A percentile compares a stretch with the other conserved stretches of the same genome.
Evolutionary conservation across 2,113 vertebrate genomes (phyloP).

Genomic region (Xenopus tropicalis): DNA sequence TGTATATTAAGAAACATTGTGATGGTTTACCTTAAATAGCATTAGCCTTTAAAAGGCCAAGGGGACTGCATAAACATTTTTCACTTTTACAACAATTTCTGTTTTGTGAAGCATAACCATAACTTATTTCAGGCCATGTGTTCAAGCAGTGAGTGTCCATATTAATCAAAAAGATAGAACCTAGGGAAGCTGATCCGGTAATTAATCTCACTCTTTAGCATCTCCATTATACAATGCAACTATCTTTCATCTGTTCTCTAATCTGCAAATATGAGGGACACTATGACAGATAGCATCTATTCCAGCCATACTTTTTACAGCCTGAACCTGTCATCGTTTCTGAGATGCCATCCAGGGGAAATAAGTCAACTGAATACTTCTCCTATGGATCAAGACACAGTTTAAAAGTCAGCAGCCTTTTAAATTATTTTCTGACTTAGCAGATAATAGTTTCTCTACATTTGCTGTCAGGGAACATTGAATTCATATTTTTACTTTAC

Average conservation of each 20-base stretch:
- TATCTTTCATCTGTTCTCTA: conserved; percentile 1
- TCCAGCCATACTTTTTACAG: background rate
- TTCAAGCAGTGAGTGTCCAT: background rate
- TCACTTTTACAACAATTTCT: background rate
- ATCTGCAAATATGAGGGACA: background rate
- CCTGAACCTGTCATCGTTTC: background rate
- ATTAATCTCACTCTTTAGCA: background rate
- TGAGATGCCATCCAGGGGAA: background rate
- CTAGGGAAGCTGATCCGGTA: background rate
- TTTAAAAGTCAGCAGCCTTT: background rate
- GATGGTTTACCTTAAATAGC: background rate
- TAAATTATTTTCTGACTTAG: conserved; percentile 6
- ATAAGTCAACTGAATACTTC: background rate
- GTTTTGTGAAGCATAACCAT: background rate
- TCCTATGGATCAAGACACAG: background rate
- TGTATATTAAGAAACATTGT: background rate
- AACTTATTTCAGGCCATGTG: background rate
- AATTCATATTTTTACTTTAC: conserved; percentile 13
- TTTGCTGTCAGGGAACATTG: conserved; percentile 9
- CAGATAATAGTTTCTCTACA: conserved; percentile 13
- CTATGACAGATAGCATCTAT: background rate
- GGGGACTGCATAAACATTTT: background rate
- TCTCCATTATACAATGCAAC: background rate
- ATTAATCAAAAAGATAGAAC: conserved; percentile 1
- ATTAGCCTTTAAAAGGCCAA: background rate